Evolutionary conservation across 2,888 invertebrate species (phyloP).

Genomic region (Troilus luridus): DNA sequence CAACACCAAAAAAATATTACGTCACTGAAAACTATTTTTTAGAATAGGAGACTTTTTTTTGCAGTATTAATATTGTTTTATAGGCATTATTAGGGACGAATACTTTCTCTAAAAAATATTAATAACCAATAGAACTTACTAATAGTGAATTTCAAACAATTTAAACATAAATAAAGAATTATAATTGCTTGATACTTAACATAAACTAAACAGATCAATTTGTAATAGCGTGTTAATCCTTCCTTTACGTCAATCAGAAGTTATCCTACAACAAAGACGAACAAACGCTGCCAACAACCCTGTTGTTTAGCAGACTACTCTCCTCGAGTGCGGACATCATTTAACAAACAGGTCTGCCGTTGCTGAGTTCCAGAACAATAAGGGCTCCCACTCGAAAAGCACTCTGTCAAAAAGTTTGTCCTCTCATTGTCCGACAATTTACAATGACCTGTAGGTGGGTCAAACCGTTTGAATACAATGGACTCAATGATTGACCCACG

Average conservation of each 20-base stretch:
- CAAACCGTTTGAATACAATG: neutral
- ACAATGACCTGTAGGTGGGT: neutral
- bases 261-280: neutral
- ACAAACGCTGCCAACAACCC: neutral
- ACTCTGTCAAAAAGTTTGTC: constrained; percentile 27
- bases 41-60: too few species aligned
- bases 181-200: too few species aligned
- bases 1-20: too few species aligned
- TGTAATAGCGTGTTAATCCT: neutral
- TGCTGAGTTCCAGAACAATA: constrained; percentile 7
- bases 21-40: too few species aligned
- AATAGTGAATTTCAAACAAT: too few species aligned
- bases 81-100: too few species aligned
- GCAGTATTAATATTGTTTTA: too few species aligned
- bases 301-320: constrained; percentile 10
- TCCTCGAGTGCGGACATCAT: neutral
- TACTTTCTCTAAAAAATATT: too few species aligned
- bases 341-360: constrained; percentile 15
- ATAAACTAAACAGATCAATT: neutral
- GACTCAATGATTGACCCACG: neutral
- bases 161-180: too few species aligned
- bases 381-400: constrained; percentile 1
- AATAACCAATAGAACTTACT: too few species aligned
- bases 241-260: neutral
- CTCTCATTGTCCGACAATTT: constrained; percentile 26